Evolutionary conservation across 2,888 invertebrate genomes (phyloP), one percentile per base, ranked within the genome.

Genomic region (Pollenia griseotomentosa): DNA sequence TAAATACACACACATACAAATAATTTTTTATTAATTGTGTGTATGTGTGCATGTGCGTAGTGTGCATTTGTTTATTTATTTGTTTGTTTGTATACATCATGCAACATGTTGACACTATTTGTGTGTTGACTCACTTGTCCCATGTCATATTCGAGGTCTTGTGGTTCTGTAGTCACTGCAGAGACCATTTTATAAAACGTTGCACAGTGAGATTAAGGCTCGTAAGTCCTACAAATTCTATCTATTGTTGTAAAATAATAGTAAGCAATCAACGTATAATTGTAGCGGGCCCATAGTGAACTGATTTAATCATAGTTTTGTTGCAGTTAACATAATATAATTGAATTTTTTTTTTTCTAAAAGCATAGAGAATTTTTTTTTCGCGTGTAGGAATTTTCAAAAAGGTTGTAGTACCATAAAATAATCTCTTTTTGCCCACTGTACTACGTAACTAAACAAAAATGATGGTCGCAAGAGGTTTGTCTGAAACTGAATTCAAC

Each of bases 101-200:
- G 66, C 74, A 57, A 79, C 83, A 79, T 86, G 83, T 83, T 86
- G 70, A 79, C 83, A 79, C 55, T 83, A 75, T 68, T 77, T 83
- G 82, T 79, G 48, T 78, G 61, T 86, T 83, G 83, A 83, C 63
- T 83, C 83, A 82, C 77, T 66, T 65, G 71, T 65, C 71, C 51
- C 65, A 53, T 77, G 46, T 78, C 71, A 61, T 79, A 61, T 59
- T 44, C 83, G 77, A 70, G 80, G 77, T 77, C 77, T 87, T 87
- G 84, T 65, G 84, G 84, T 87, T 83, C 65, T 48, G 61, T 71
- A 78, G 75, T 87, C 79, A 86, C 23, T 61, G 51, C 16, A 48
- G 7, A 48, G 12, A 44, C 19, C 68, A 53, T 44, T 8, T 59
- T 46, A 59, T 42, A 8, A 44, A 33, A 33, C 7, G 9, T 9